These are phyloP conservation scores for Rutpela maculata DNA, from an alignment of 2,888 invertebrate species.

Conservation along the genomic window DNA sequence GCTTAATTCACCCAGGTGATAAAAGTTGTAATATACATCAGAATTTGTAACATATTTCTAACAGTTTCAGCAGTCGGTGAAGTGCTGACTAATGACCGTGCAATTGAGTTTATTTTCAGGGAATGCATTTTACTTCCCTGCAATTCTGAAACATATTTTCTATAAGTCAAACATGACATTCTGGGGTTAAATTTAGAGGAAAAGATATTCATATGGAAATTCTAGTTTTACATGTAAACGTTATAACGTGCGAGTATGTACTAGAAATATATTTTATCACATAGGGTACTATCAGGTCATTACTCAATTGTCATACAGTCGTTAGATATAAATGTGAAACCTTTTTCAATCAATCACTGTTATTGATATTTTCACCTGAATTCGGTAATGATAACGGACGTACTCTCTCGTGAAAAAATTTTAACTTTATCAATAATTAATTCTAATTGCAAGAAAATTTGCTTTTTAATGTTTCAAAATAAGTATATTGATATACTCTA, in stretches of 20 bases:
- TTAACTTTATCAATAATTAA: no score
- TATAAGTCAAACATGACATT: conserved; percentile 20
- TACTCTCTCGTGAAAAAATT: no score
- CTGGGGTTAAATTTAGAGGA: conserved; percentile 19
- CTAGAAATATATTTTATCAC: neutral
- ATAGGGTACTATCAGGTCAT: neutral
- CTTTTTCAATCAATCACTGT: neutral
- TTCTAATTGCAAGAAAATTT: no score
- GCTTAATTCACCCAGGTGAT: neutral
- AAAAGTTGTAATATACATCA: neutral
- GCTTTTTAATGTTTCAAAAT: no score
- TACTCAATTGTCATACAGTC: neutral
- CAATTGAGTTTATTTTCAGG: conserved; percentile 11
- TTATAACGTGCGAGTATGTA: neutral
- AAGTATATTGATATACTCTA: no score
- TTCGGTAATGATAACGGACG: no score
- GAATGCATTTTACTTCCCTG: conserved; percentile 10
- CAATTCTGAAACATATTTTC: conserved; percentile 23
- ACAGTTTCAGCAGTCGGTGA: neutral
- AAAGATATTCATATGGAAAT: conserved; percentile 22
- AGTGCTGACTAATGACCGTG: conserved; percentile 8
- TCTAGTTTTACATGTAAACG: conserved; percentile 8
- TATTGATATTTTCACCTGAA: neutral
- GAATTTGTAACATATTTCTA: neutral
- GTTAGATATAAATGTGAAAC: neutral